phyloP scores from a whole-genome alignment of 1,140 invertebrate genomes.

The Drosophila orosa region DNA sequence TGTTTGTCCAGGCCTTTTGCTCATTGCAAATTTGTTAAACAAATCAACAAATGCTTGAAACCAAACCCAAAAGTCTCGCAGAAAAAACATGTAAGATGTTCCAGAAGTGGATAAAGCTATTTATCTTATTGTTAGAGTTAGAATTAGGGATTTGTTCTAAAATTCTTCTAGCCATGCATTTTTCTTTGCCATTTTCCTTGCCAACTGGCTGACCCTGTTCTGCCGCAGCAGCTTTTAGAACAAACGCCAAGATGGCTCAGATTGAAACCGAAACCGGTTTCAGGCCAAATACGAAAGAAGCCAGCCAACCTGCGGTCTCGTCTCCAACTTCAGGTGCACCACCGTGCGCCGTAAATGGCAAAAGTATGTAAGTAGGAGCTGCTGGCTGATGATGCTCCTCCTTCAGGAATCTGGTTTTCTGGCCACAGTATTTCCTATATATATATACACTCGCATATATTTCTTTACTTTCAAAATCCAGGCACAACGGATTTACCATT shows the following conservation, averaged over 20 bases:
- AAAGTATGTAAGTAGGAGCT: slow-evolving; percentile 50
- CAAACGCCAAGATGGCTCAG: slow-evolving; percentile 42
- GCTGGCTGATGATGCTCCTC: slow-evolving; percentile 18
- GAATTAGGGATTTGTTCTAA: too few species aligned
- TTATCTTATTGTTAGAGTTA: not conserved
- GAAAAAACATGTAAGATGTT: not conserved
- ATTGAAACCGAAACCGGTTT: slow-evolving; percentile 45
- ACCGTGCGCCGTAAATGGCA: slow-evolving; percentile 34
- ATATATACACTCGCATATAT: not conserved
- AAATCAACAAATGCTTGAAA: slow-evolving; percentile 60
- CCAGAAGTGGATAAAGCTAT: not conserved
- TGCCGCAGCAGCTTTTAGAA: slow-evolving; percentile 61
- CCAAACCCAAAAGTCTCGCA: not conserved
- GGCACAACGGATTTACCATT: slow-evolving; percentile 10
- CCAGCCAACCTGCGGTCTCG: slow-evolving; percentile 39
- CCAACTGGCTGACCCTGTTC: slow-evolving; percentile 78
- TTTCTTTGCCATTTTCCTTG: slow-evolving; percentile 39
- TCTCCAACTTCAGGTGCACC: slow-evolving; percentile 45
- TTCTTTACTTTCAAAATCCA: slow-evolving; percentile 28
- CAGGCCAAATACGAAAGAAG: slow-evolving; percentile 22
- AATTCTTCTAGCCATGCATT: not conserved
- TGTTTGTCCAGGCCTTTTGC: slow-evolving; percentile 57
- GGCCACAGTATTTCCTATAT: slow-evolving; percentile 13
- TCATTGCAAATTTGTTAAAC: slow-evolving; percentile 66
- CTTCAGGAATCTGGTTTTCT: slow-evolving; percentile 45